Evolutionary conservation across 2,888 invertebrate genomes (phyloP).

Genomic region (Platerodrilus igneus): DNA sequence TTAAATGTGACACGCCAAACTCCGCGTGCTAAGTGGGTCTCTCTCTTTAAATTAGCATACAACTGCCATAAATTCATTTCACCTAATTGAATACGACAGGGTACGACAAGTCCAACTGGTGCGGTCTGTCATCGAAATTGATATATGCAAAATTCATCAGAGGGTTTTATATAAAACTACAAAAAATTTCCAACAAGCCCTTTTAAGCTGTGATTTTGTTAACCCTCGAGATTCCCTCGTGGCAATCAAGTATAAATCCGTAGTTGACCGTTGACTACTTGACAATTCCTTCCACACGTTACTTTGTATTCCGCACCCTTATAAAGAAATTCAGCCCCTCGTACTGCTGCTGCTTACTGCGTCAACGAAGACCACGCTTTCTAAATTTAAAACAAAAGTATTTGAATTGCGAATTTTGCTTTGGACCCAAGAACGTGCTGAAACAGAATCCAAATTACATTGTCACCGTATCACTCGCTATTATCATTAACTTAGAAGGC

Average conservation of each 20-base stretch:
- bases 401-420: too few species aligned
- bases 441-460: too few species aligned
- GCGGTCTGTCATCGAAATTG: conserved; percentile 18
- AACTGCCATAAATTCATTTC: conserved; percentile 38
- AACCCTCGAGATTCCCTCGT: neutral
- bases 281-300: conserved; percentile 23
- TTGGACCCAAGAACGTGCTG: too few species aligned
- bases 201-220: too few species aligned
- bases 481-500: too few species aligned
- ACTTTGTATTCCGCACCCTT: conserved; percentile 21
- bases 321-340: conserved; percentile 22
- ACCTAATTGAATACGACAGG: conserved; percentile 38
- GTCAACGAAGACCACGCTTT: conserved; percentile 17
- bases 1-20: too few species aligned
- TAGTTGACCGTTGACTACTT: conserved; percentile 23
- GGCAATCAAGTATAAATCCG: conserved; percentile 15
- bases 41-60: conserved; percentile 33
- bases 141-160: conserved; percentile 19
- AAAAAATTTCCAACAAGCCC: too few species aligned
- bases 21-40: conserved; percentile 28
- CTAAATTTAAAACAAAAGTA: conserved; percentile 24
- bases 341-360: too few species aligned
- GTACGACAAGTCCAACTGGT: conserved; percentile 28
- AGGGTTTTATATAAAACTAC: too few species aligned
- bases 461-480: too few species aligned